phyloP scores from a whole-genome alignment of 2,888 invertebrate species.

The Cerastoderma edule region DNA sequence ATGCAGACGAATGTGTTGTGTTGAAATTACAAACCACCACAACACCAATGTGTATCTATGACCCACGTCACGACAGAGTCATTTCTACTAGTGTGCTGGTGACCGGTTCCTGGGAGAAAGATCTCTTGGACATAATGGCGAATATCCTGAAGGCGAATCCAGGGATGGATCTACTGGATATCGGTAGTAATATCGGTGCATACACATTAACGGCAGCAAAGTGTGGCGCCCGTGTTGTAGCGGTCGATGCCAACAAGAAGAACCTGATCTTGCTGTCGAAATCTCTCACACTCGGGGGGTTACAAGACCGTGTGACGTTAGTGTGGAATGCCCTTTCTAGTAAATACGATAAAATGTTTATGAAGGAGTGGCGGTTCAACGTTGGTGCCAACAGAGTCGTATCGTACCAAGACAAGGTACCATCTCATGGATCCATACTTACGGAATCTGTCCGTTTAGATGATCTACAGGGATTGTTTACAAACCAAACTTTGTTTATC shows the following conservation, averaged over 20 bases:
- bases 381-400: constrained; percentile 66
- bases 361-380: constrained; percentile 60
- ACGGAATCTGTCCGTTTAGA: constrained; percentile 67
- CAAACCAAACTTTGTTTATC: constrained; percentile 58
- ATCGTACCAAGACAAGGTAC: neutral
- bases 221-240: constrained; percentile 60
- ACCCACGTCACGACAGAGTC: constrained; percentile 54
- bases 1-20: neutral
- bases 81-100: constrained; percentile 56
- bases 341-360: constrained; percentile 49
- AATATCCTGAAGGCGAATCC: constrained; percentile 45
- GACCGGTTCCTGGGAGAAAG: constrained; percentile 66
- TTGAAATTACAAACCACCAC: neutral
- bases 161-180: constrained; percentile 60
- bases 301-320: constrained; percentile 58
- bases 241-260: constrained; percentile 59
- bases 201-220: constrained; percentile 63
- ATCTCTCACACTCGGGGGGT: constrained; percentile 54
- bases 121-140: constrained; percentile 57
- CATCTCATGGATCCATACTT: neutral
- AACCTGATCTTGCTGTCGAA: constrained; percentile 59
- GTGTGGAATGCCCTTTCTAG: constrained; percentile 70
- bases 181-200: constrained; percentile 69
- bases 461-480: constrained; percentile 62
- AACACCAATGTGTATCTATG: constrained; percentile 56